Conservation (phyloP, 2,888 invertebrate genomes). For the Andrena trimmerana region DNA sequence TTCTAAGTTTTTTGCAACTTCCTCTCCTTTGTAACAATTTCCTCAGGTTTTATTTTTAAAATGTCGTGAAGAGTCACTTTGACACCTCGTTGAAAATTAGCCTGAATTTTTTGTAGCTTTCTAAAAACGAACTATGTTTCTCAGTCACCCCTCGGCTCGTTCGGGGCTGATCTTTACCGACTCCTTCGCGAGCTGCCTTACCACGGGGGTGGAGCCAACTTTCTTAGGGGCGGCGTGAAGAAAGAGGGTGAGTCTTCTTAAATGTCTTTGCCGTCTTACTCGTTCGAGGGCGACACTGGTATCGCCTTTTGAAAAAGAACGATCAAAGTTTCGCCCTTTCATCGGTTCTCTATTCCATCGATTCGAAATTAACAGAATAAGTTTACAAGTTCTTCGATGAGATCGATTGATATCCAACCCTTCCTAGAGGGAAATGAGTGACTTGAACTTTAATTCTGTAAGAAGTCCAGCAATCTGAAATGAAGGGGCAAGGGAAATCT, state of each 20-base stretch:
- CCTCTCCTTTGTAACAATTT: not conserved
- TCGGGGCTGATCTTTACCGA: constrained; percentile 77
- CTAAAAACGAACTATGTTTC: not conserved
- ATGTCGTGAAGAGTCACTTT: too few species aligned
- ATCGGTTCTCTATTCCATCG: not conserved
- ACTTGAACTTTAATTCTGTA: too few species aligned
- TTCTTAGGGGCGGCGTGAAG: constrained; percentile 82
- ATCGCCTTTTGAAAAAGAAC: constrained; percentile 65
- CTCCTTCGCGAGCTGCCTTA: constrained; percentile 81
- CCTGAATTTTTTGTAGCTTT: not conserved
- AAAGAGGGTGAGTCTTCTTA: constrained; percentile 82
- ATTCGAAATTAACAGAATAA: constrained; percentile 1
- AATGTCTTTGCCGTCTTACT: constrained; percentile 80
- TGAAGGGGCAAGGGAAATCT: not conserved
- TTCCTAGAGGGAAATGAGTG: not conserved
- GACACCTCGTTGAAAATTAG: not conserved
- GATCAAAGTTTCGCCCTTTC: constrained; percentile 6
- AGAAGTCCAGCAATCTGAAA: not conserved
- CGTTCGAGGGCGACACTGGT: constrained; percentile 84
- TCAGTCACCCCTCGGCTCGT: constrained; percentile 2
- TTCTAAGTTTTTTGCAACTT: not conserved
- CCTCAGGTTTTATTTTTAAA: not conserved
- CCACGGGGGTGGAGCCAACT: constrained; percentile 77
- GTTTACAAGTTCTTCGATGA: too few species aligned
- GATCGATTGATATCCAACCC: too few species aligned